Conservation (phyloP, 2,888 invertebrate genomes). For the Andrena haemorrhoa region DNA sequence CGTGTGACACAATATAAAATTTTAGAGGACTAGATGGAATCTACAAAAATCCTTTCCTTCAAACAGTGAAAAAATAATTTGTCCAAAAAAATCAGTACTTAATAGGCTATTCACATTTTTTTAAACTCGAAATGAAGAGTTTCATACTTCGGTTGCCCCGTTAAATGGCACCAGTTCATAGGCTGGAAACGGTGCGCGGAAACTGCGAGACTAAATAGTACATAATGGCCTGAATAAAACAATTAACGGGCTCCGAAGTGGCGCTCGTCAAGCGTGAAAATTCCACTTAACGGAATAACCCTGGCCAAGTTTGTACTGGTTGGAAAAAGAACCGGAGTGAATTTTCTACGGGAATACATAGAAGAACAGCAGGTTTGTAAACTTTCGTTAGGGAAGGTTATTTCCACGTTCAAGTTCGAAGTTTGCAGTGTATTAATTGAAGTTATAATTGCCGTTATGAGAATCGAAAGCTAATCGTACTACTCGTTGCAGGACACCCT, state of each 20-base stretch:
- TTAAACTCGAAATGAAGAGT: too few species aligned
- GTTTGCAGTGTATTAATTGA: conserved; percentile 11
- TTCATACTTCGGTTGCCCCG: too few species aligned
- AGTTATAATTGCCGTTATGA: background rate
- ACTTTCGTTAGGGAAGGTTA: background rate
- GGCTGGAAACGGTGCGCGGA: background rate
- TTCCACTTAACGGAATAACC: conserved; percentile 28
- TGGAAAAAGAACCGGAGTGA: background rate
- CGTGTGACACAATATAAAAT: too few species aligned
- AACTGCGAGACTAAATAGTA: conserved; percentile 65
- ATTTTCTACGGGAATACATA: conserved; percentile 16
- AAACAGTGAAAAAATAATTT: too few species aligned
- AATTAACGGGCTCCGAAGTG: conserved; percentile 56
- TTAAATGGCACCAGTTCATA: background rate
- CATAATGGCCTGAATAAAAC: conserved; percentile 76
- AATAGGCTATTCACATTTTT: too few species aligned
- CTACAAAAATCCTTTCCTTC: too few species aligned
- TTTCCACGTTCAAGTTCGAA: conserved; percentile 14
- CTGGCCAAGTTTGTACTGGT: conserved; percentile 11
- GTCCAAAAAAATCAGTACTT: too few species aligned
- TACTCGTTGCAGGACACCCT: too few species aligned
- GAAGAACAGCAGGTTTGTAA: background rate
- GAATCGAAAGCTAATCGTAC: background rate
- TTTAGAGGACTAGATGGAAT: too few species aligned
- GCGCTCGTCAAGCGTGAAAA: conserved; percentile 42